A percentile compares a stretch with the other conserved stretches of the same genome.
phyloP scores from a whole-genome alignment of 2,113 vertebrate genomes.

The Vidua macroura region DNA sequence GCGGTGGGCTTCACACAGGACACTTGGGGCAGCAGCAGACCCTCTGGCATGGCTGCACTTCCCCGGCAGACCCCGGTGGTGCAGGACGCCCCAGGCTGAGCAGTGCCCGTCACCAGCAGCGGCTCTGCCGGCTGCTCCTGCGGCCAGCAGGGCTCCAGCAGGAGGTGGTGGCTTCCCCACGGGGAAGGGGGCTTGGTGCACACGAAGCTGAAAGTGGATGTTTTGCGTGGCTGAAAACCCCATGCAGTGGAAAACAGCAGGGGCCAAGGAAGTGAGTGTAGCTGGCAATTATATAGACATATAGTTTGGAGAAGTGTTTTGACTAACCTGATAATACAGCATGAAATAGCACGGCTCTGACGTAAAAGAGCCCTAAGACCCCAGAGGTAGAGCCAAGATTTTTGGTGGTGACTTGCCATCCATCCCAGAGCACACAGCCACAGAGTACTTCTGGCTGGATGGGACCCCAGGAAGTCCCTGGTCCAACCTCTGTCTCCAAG shows the following conservation, averaged over 20 bases:
- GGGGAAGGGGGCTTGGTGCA: not conserved
- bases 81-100: not conserved
- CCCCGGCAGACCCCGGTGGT: not conserved
- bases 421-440: not conserved
- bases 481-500: not conserved
- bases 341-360: conserved; percentile 31
- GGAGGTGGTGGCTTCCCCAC: not conserved
- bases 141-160: accelerated
- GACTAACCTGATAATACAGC: conserved; percentile 45
- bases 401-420: not conserved
- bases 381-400: not conserved
- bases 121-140: accelerated
- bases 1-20: not conserved
- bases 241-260: not conserved
- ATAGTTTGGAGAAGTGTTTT: conserved; percentile 23
- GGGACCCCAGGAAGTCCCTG: not conserved
- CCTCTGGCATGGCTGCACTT: accelerated
- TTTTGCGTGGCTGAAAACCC: not conserved
- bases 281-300: not conserved
- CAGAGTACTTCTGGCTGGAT: not conserved
- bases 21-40: not conserved
- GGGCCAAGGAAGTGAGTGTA: conserved; percentile 14
- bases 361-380: not conserved
- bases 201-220: not conserved
- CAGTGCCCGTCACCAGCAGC: accelerated